Base-by-base conservation (phyloP, 2,113 vertebrate species). In the Lanius ludovicianus region DNA sequence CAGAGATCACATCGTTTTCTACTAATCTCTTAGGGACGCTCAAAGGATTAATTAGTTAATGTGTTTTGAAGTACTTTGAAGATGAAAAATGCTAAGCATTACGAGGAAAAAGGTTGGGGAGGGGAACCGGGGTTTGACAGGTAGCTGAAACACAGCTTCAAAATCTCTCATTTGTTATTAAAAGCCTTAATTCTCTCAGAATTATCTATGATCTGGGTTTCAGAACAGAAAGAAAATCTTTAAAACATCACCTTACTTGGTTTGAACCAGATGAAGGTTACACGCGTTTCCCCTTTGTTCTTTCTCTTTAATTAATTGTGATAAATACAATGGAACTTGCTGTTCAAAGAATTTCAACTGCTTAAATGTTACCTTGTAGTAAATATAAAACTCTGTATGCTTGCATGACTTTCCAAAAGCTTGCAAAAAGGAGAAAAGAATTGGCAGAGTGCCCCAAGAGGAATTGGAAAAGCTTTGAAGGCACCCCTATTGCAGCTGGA, bases 31-130 rank as follows among this genome's bases (percentile, higher is more conserved):
- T 84, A 93, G 82, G 89, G 59, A 59, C 67, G 70, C 87, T 95
- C 85, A 86, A 87, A 95, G 87, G 93, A 94, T 96, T 96, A 95
- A 96, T 96, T 96, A 95, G 87, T 49, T 87, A 93, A 96, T 84
- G 47, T 84, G 68, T 94, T 93, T 87, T 80, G 84, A 96, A 85
- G 33, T 46, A 50, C 87, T 96, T 94, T 93, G 93, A 96, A 96
- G 94, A 96, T 93, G 84, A 95, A 94, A 93, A 94, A 67, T 85
- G 67, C 20, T 85, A 96, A 89, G 53, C 39, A 87, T 86, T 94
- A 69, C 0, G 2, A 74, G 21, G 19, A 63, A 65, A 93, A 39
- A 39, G 41, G 63, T 37, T 93, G 24, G 35, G 63, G 42, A 83
- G 35, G n/a, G 47, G 42, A 83, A 47, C 17, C 2, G 7, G 10